These are phyloP conservation scores for Pimephales promelas DNA, from an alignment of 2,113 vertebrate species.

Conservation along the genomic window DNA sequence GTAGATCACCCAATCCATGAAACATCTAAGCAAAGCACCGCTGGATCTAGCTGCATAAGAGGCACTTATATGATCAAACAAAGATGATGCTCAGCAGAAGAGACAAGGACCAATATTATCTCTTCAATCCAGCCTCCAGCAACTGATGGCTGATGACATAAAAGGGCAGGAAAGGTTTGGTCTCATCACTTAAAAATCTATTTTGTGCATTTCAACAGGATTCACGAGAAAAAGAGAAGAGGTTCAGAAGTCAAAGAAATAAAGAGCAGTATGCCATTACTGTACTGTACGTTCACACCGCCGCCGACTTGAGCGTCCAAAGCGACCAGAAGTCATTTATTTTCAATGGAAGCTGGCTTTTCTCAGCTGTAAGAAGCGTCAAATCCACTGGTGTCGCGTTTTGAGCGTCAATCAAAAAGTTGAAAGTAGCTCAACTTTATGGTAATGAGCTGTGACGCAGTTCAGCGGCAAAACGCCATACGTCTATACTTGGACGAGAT, in stretches of 20 bases:
- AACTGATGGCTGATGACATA: background rate
- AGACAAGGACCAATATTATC: background rate
- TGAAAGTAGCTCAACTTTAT: too few species aligned
- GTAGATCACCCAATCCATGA: background rate
- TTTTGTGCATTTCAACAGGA: background rate
- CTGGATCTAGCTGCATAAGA: background rate
- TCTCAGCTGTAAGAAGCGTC: too few species aligned
- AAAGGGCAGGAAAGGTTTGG: slow-evolving; percentile 5
- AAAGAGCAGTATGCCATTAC: background rate
- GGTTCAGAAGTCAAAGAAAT: background rate
- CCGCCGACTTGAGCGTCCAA: too few species aligned
- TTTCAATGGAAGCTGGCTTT: too few species aligned
- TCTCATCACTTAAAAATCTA: background rate
- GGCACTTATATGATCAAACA: background rate
- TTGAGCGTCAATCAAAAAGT: too few species aligned
- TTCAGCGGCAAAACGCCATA: too few species aligned
- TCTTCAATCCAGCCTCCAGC: background rate
- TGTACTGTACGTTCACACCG: too few species aligned
- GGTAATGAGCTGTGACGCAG: too few species aligned
- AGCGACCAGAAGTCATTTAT: too few species aligned
- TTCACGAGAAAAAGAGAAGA: too few species aligned
- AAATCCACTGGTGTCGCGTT: too few species aligned
- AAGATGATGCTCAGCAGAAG: background rate
- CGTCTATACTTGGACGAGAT: too few species aligned
- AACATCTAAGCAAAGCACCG: background rate